phyloP scores from a whole-genome alignment of 2,113 vertebrate species.

The Dicerorhinus sumatrensis region DNA sequence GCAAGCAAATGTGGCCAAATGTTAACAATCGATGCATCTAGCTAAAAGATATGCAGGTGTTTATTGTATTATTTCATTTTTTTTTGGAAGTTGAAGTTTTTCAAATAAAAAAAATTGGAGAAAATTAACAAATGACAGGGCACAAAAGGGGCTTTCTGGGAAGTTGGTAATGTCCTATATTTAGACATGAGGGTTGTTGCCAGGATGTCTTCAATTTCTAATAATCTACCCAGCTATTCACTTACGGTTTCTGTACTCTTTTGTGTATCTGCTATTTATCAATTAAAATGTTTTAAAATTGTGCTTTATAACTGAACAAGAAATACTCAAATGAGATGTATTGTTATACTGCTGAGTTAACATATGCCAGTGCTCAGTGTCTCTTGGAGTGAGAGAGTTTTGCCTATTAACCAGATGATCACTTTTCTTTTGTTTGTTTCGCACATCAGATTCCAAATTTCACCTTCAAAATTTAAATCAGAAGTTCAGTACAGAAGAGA shows the following conservation, averaged over 20 bases:
- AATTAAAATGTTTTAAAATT: background rate
- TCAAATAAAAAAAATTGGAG: background rate
- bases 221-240: background rate
- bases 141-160: background rate
- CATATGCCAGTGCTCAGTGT: background rate
- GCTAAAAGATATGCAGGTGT: background rate
- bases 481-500: background rate
- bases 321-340: background rate
- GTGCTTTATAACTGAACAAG: background rate
- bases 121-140: background rate
- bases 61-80: background rate
- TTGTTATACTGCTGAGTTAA: background rate
- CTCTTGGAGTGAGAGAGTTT: background rate
- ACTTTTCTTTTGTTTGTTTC: constrained; percentile 32
- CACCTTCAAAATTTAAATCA: background rate
- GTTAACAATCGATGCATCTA: background rate
- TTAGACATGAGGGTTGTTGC: background rate
- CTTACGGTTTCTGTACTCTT: background rate
- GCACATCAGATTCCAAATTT: background rate
- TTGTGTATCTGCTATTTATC: background rate
- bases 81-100: background rate
- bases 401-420: background rate
- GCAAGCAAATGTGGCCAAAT: background rate
- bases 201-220: background rate
- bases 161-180: background rate